Conservation (phyloP, 2,797 vertebrate genomes). For the Orestias chungarensis region DNA sequence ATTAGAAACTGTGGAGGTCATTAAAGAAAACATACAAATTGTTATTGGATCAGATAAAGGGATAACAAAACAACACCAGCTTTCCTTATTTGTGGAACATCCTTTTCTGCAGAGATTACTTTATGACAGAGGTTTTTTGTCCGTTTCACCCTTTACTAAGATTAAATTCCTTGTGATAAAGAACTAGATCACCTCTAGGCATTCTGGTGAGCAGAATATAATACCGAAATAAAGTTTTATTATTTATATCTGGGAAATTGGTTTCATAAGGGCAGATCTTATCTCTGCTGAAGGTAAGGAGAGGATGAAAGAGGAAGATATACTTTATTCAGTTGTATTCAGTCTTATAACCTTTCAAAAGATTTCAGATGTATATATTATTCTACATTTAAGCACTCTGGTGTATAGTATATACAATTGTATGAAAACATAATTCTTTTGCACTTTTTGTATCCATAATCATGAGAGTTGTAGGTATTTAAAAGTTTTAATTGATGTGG, state of each 20-base stretch:
- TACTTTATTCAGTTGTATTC: slow-evolving; percentile 47
- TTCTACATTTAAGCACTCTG: background rate
- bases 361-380: slow-evolving; percentile 19
- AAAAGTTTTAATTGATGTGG: background rate
- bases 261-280: slow-evolving; percentile 71
- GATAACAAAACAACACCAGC: background rate
- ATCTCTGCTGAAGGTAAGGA: slow-evolving; percentile 60
- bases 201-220: slow-evolving; percentile 71
- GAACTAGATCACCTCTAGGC: slow-evolving; percentile 68
- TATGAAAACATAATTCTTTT: background rate
- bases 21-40: slow-evolving; percentile 28
- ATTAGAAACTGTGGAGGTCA: slow-evolving; percentile 9
- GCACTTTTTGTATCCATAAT: background rate
- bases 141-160: slow-evolving; percentile 35
- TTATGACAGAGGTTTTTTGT: slow-evolving; percentile 24
- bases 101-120: slow-evolving; percentile 16
- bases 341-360: slow-evolving; percentile 40
- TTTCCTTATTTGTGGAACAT: slow-evolving; percentile 40
- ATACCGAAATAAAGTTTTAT: slow-evolving; percentile 81
- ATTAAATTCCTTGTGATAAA: slow-evolving; percentile 46
- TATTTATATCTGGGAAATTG: slow-evolving; percentile 84
- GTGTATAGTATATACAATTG: background rate
- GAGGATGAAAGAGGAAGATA: slow-evolving; percentile 31
- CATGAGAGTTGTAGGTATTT: background rate
- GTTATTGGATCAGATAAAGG: slow-evolving; percentile 40